Evolutionary conservation across 2,113 vertebrate species (phyloP), one percentile per base, ranked within the genome.

Genomic region (Okapia johnstoni): DNA sequence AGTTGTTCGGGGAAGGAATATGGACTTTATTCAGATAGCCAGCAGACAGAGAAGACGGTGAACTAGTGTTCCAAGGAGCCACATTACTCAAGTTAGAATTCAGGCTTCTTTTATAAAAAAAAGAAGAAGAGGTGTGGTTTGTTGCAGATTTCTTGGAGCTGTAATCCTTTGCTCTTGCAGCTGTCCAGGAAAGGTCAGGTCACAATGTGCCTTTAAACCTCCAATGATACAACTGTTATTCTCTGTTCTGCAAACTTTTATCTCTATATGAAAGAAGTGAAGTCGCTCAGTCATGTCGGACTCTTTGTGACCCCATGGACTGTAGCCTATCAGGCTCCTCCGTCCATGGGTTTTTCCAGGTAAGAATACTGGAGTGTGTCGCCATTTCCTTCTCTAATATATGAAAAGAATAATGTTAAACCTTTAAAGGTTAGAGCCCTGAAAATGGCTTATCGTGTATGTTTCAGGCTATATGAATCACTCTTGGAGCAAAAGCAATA

Each of bases 211-310:
- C 26, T 77, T 46, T 77, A 77, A 77, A 40, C 9, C 66, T 40
- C 66, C 36, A 73, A 10, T 2, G 43, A 48, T 26, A 30, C 43
- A 48, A 17, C 7, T 77, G 26, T 48, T 77, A 30, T 48, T 77
- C 26, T 77, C 14, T 77, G 76, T 48, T 16, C 26, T 77, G 76
- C 14, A 48, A 77, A 28, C 8, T 77, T 77, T 48, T 48, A 48
- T 48, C 43, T 77, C 26, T 30, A 7, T 30, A 30, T 30, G 14
- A 48, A 77, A 46, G 36, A 66, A 21, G 17, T 66, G n/a, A 36
- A 66, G 16, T n/a, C 30, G 0, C 8, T 66, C 63, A 66, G 17
- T 66, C 1, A 0, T 36, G 7, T 36, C 33, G 8, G n/a, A 66
- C 33, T 36, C 33, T 66, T 66, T 66, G 63, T 66, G 15, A 66